These are phyloP conservation scores for Phrynocephalus forsythii DNA, from an alignment of 2,797 vertebrate genomes.

Conservation along the genomic window DNA sequence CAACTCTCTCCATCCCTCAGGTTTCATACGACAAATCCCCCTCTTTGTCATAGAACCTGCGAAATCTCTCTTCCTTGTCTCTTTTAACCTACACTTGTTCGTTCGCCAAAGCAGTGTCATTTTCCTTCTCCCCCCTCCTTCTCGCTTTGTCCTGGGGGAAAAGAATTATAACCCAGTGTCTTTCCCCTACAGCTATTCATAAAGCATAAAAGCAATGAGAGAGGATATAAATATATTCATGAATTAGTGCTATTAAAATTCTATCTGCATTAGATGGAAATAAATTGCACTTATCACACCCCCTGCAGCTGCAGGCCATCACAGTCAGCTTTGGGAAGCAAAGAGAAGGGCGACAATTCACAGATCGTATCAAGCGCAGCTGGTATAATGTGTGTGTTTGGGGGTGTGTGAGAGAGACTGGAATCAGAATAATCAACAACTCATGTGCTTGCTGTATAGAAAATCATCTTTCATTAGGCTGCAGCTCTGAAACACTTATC, in stretches of 20 bases:
- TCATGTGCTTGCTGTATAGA: background rate
- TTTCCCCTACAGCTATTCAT: constrained; percentile 27
- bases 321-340: background rate
- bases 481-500: background rate
- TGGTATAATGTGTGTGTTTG: background rate
- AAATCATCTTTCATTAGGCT: background rate
- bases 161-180: constrained; percentile 38
- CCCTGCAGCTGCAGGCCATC: constrained; percentile 14
- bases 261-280: constrained; percentile 31
- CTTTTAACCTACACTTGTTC: constrained; percentile 7
- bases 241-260: constrained; percentile 37
- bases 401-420: background rate
- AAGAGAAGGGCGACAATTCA: constrained; percentile 7
- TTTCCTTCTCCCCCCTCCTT: background rate
- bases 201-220: constrained; percentile 28
- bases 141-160: background rate
- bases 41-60: background rate
- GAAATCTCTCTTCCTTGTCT: background rate
- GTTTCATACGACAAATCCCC: background rate
- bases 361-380: constrained; percentile 10
- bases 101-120: background rate
- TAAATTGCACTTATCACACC: constrained; percentile 2
- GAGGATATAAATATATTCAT: constrained; percentile 46
- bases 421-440: background rate
- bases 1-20: background rate